Conservation (phyloP, 1,140 invertebrate genomes). For the Antheraea mylitta region DNA sequence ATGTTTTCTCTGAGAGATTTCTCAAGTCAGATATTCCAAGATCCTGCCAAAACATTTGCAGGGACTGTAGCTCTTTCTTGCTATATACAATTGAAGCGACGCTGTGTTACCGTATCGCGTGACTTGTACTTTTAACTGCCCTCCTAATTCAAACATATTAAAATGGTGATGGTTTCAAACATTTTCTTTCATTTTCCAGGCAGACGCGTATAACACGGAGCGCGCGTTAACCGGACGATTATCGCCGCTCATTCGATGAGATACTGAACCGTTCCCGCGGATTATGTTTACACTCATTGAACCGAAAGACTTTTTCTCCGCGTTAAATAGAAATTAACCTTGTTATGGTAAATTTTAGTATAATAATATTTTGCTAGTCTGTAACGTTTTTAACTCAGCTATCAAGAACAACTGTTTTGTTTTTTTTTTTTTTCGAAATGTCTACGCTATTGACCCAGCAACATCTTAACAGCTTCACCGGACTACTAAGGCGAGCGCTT, state of each 20-base stretch:
- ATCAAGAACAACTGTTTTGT: too few species aligned
- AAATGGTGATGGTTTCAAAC: not conserved
- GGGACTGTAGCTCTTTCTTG: too few species aligned
- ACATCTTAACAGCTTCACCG: too few species aligned
- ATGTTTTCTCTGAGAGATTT: too few species aligned
- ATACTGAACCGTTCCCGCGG: not conserved
- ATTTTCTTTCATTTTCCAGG: not conserved
- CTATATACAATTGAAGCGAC: too few species aligned
- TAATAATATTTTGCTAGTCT: too few species aligned
- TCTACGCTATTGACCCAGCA: too few species aligned
- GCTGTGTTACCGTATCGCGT: not conserved
- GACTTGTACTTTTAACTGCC: not conserved
- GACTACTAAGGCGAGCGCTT: too few species aligned
- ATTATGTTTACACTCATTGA: constrained; percentile 1
- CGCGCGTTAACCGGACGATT: not conserved
- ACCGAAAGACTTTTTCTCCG: not conserved
- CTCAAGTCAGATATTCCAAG: too few species aligned
- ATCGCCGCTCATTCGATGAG: not conserved
- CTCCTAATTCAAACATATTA: not conserved
- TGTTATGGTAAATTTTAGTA: not conserved
- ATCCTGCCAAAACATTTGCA: too few species aligned
- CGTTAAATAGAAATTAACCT: not conserved
- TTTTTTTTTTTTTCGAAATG: too few species aligned
- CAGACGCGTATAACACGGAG: not conserved
- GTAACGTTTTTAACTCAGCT: not conserved